phyloP scores from a whole-genome alignment of 2,113 vertebrate species.

The Castor canadensis region DNA sequence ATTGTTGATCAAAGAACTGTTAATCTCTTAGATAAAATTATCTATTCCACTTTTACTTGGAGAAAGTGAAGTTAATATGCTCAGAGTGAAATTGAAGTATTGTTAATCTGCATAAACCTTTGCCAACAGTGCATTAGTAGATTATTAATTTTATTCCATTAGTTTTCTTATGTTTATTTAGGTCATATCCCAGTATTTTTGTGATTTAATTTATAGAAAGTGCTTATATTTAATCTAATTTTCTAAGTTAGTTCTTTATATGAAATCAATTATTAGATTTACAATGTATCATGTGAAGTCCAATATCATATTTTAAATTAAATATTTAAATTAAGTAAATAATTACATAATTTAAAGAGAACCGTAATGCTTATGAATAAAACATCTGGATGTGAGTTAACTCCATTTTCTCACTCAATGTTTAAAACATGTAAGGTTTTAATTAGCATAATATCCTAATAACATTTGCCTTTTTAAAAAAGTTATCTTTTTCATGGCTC shows the following conservation, averaged over 20 bases:
- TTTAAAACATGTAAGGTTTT: not conserved
- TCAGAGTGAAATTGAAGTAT: not conserved
- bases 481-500: not conserved
- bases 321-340: not conserved
- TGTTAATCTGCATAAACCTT: not conserved
- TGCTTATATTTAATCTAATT: not conserved
- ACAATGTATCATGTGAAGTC: not conserved
- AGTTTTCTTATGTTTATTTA: not conserved
- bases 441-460: not conserved
- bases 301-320: not conserved
- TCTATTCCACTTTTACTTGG: accelerated
- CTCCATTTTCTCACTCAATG: not conserved
- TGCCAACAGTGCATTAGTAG: no score
- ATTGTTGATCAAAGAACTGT: not conserved
- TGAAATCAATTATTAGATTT: not conserved
- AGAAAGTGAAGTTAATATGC: not conserved
- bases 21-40: not conserved
- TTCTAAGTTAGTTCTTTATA: not conserved
- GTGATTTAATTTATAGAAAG: not conserved
- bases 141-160: not conserved
- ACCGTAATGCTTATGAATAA: not conserved
- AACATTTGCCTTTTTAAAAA: not conserved
- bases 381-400: not conserved
- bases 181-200: not conserved
- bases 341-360: not conserved